A percentile compares a stretch with the other conserved stretches of the same genome.
These are phyloP conservation scores for Eupithecia subfuscata DNA, from an alignment of 2,888 invertebrate species.

Conservation along the genomic window DNA sequence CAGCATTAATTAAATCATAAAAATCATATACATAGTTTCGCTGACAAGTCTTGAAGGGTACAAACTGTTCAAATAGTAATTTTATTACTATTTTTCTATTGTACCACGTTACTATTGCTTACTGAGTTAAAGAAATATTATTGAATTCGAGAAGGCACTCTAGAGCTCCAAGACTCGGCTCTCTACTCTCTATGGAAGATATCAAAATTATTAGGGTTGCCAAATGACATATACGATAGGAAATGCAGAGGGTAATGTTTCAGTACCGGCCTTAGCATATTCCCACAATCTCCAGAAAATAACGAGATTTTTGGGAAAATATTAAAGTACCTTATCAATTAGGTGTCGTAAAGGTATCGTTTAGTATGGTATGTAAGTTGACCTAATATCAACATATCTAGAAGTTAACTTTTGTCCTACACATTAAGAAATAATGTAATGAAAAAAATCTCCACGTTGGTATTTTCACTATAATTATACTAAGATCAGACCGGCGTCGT, in stretches of 20 bases:
- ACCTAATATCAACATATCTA: neutral
- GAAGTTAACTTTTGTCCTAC: neutral
- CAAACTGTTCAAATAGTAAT: neutral
- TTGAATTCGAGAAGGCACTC: neutral
- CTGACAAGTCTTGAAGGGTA: neutral
- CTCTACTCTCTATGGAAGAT: constrained; percentile 7
- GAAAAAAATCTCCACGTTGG: neutral
- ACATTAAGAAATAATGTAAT: neutral
- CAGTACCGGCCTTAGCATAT: neutral
- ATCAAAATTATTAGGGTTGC: constrained; percentile 22
- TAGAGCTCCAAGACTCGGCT: neutral
- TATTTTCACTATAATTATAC: neutral
- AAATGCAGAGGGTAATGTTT: neutral
- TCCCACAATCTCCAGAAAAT: neutral
- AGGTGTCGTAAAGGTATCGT: neutral
- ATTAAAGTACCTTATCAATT: neutral
- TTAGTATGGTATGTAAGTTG: neutral
- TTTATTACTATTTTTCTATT: neutral
- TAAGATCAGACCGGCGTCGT: neutral
- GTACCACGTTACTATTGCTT: neutral
- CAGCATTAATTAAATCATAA: neutral
- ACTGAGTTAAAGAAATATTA: neutral
- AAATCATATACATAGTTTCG: too few species aligned
- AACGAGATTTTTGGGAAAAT: neutral
- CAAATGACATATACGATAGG: neutral